phyloP scores from a whole-genome alignment of 37 sponge, comb jelly and placozoan genomes.

The Amphimedon queenslandica region DNA sequence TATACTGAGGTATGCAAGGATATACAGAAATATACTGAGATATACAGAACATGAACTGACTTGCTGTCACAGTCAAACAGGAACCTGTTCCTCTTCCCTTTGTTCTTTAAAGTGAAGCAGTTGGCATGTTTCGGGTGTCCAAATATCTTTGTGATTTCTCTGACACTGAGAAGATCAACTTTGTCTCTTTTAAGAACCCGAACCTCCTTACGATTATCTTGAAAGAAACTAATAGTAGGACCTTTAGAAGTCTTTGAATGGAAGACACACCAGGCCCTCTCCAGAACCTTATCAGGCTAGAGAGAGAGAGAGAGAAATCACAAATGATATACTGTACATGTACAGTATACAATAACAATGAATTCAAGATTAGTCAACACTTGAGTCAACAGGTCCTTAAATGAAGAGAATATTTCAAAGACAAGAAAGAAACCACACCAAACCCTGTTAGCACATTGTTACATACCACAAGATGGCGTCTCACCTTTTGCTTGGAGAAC shows the following conservation, averaged over 20 bases:
- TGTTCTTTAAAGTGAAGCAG: slow-evolving; percentile 50
- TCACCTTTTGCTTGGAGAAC: slow-evolving; percentile 38
- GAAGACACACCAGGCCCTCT: slow-evolving; percentile 39
- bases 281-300: slow-evolving; percentile 28
- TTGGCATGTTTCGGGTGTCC: slow-evolving; percentile 59
- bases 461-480: slow-evolving; percentile 1
- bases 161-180: slow-evolving; percentile 27
- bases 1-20: not conserved
- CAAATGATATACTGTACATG: not conserved
- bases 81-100: slow-evolving; percentile 32
- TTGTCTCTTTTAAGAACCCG: slow-evolving; percentile 38
- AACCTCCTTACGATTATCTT: not conserved
- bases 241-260: slow-evolving; percentile 11
- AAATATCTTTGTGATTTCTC: slow-evolving; percentile 32
- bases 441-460: not conserved
- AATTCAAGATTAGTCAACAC: no score
- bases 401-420: no score
- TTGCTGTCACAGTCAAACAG: slow-evolving; percentile 32
- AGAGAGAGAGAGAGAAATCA: not conserved
- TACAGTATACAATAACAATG: no score
- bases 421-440: no score
- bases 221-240: slow-evolving; percentile 24
- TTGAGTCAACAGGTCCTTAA: no score
- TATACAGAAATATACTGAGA: slow-evolving; percentile 1
- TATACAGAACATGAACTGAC: slow-evolving; percentile 33